Base-by-base conservation (phyloP, 2,797 vertebrate species). In the Catamblyrhynchus diadema region DNA sequence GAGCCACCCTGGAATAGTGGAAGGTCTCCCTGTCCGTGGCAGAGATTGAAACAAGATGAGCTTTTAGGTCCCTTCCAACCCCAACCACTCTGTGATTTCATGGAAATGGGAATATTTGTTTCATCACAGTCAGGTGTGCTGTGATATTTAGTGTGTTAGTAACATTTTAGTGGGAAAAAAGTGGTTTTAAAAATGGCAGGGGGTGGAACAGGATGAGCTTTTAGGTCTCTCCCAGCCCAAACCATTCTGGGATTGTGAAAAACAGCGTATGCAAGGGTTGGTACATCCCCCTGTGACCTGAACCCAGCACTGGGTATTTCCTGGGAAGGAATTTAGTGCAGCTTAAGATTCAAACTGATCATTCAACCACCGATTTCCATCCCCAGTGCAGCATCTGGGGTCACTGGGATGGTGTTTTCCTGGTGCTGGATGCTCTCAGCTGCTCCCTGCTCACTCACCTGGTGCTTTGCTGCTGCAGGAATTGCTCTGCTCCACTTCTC, bases 401-500 rank as follows among this genome's bases (percentile, higher is more conserved):
- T 37, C n/a, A 5, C 4, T 48, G 8, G 80, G 41, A 27, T 42
- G 0, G 0, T 10, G 18, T 37, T 64, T 71, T 19, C 35, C 4
- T 28, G 50, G 25, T 64, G 18, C 15, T 10, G 12, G 44, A 5
- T 27, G 17, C 32, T 42, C 59, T 72, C 70, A 25, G 18, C 44
- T 66, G 61, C 61, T 59, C 70, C 27, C 53, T 59, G 61, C 51
- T 23, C 81, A 4, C 81, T 66, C 70, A 15, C 37, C 70, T 45
- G 45, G 32, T 0, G 9, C 42, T 64, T 28, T 20, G 37, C 42
- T 53, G 69, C 78, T 0, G 0, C 70, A 71, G 69, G 54, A 73
- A 17, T 33, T 23, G 28, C 28, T 9, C 5, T 1, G 24, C 28
- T 70, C 0, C 0, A 8, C 37, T 32, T 33, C 60, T 16, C 23